A percentile compares a stretch with the other conserved stretches of the same genome.
These are phyloP conservation scores for Noctua comes DNA, from an alignment of 2,888 invertebrate genomes.

Conservation along the genomic window DNA sequence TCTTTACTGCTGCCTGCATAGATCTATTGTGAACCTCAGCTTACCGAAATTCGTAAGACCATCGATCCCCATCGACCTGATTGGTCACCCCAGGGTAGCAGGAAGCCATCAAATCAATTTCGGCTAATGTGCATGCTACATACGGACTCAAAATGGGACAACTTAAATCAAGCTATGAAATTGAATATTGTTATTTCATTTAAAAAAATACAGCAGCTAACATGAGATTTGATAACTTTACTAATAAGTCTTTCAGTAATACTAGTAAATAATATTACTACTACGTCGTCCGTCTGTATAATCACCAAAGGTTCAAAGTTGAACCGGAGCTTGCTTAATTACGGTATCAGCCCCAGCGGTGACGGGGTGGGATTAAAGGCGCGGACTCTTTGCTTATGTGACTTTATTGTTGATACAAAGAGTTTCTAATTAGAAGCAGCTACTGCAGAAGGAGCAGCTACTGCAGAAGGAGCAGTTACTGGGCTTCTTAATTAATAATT, in stretches of 20 bases:
- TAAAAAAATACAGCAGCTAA: no score
- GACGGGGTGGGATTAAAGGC: constrained; percentile 49
- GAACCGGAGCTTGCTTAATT: constrained; percentile 56
- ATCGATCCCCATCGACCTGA: no score
- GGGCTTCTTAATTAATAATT: background rate
- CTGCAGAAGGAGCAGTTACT: no score
- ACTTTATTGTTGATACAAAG: constrained; percentile 41
- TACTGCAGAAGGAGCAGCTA: background rate
- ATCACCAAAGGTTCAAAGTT: constrained; percentile 40
- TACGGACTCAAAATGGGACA: no score
- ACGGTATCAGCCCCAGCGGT: constrained; percentile 45
- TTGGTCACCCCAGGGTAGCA: no score
- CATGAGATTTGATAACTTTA: background rate
- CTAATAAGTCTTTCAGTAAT: background rate
- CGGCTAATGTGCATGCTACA: no score
- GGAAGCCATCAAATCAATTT: no score
- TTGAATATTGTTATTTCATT: background rate
- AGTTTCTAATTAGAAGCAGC: constrained; percentile 13
- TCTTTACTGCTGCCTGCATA: no score
- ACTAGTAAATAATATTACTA: background rate
- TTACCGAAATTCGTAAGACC: no score
- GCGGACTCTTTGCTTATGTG: constrained; percentile 26
- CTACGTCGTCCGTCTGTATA: constrained; percentile 8
- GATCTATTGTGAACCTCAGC: no score
- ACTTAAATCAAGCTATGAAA: background rate